A percentile compares a stretch with the other conserved stretches of the same genome.
Evolutionary conservation across 2,797 vertebrate species (phyloP).

Genomic region (Lagocephalus sceleratus): DNA sequence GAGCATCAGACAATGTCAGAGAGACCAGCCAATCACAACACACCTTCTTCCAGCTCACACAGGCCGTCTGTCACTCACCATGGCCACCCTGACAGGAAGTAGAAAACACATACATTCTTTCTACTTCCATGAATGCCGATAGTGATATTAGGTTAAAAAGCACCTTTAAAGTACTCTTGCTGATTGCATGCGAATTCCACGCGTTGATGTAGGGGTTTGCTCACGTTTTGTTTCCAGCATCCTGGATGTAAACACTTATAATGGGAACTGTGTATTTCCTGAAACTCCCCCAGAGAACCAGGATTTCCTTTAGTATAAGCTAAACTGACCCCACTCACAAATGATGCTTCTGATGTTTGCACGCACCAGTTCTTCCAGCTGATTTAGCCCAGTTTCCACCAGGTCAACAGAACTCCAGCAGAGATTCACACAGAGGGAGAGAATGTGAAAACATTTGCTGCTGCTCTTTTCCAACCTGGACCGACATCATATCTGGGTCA

Average conservation of each 20-base stretch:
- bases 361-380: not conserved
- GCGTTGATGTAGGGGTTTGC: constrained; percentile 25
- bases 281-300: not conserved
- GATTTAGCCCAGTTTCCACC: not conserved
- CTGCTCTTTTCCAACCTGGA: not conserved
- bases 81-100: not conserved
- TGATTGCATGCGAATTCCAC: constrained; percentile 21
- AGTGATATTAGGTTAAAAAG: no score
- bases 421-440: constrained; percentile 24
- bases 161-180: no score
- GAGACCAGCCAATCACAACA: constrained; percentile 23
- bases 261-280: constrained; percentile 2
- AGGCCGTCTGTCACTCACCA: constrained; percentile 14
- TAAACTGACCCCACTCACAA: not conserved
- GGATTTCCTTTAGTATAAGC: not conserved
- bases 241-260: constrained; percentile 8
- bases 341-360: not conserved
- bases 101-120: no score
- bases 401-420: constrained; percentile 28
- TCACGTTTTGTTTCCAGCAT: constrained; percentile 36
- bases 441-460: constrained; percentile 15
- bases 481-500: constrained; percentile 1
- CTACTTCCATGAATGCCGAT: no score
- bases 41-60: constrained; percentile 18
- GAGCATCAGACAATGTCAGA: constrained; percentile 41